Evolutionary conservation across 2,797 vertebrate genomes (phyloP).

Genomic region (Choloepus didactylus): DNA sequence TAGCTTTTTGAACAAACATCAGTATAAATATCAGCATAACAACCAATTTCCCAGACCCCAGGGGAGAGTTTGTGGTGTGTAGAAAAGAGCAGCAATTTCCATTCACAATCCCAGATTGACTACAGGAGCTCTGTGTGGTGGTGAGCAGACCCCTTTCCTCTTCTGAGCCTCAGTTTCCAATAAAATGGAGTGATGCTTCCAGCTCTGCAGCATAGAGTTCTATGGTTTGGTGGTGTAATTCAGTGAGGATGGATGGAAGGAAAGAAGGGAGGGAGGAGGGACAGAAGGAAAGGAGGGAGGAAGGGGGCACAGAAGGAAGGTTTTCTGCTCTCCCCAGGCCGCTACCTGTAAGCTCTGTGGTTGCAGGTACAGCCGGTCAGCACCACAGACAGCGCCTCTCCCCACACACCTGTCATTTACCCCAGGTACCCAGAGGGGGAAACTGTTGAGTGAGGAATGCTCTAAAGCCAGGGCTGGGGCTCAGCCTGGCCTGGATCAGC

Average conservation of each 20-base stretch:
- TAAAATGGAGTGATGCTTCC: background rate
- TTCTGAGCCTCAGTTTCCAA: conserved; percentile 24
- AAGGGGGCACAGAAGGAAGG: too few species aligned
- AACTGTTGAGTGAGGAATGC: background rate
- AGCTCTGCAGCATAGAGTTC: background rate
- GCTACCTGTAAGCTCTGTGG: background rate
- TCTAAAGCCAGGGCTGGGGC: background rate
- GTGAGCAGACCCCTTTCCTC: conserved; percentile 24
- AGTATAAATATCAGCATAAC: conserved; percentile 52
- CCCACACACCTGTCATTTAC: background rate
- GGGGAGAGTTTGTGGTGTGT: conserved; percentile 36
- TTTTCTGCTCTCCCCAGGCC: background rate
- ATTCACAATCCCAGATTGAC: conserved; percentile 17
- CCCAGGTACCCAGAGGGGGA: background rate
- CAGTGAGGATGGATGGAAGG: background rate
- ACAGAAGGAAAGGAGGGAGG: too few species aligned
- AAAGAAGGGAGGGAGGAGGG: background rate
- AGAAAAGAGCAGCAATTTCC: conserved; percentile 40
- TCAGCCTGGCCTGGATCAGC: background rate
- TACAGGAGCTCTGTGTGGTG: background rate
- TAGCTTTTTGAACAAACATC: conserved; percentile 57
- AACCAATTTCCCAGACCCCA: conserved; percentile 63
- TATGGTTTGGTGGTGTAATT: conserved; percentile 19
- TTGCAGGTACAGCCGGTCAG: background rate
- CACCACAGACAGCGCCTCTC: conserved; percentile 39